Evolutionary conservation across 2,888 invertebrate species (phyloP), one percentile per base, ranked within the genome.

Genomic region (Drosophila emarginata): DNA sequence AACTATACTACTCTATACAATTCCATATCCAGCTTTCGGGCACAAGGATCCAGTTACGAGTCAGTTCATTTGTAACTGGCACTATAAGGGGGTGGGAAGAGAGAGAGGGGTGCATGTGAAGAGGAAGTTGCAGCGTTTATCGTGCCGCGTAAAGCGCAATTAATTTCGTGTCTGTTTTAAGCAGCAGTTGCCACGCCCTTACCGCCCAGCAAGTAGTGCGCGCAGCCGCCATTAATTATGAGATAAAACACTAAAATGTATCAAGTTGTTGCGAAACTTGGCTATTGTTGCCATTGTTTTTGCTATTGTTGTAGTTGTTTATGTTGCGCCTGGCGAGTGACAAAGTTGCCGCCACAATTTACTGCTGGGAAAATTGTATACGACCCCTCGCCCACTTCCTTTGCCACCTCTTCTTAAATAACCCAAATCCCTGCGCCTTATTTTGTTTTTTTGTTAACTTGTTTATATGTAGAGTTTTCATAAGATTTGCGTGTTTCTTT

Each of bases 221-320:
- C 72, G 37, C 75, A 81, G 82, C 82, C 76, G 76, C 88, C 84
- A 84, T 84, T 84, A 84, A 84, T 84, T 88, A 88, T 88, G 84
- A 84, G 84, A 88, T 84, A 88, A 84, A 83, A 84, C 87, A 88
- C 80, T 88, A 86, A 84, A 84, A 84, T 84, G 84, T 88, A 84
- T 84, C 77, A 83, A 88, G 88, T 84, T 88, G 84, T 86, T 83
- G 84, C 76, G 67, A 70, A 74, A 79, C 79, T 72, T n/a, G 54
- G 52, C 15, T 50, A 23, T 45, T 40, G 52, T 52, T 57, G 57
- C 5, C 6, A 6, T 58, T 66, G 36, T 39, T 59, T 45, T 39
- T 69, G 78, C 79, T 14, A 32, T 18, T 59, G 57, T 23, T 56
- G 45, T 39, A 18, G 39, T 52, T 57, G 57, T 61, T 69, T 37